Percentiles rank a stretch among this genome's conserved stretches.
Conservation (phyloP, 2,888 invertebrate genomes). For the Cotesia congregata region DNA sequence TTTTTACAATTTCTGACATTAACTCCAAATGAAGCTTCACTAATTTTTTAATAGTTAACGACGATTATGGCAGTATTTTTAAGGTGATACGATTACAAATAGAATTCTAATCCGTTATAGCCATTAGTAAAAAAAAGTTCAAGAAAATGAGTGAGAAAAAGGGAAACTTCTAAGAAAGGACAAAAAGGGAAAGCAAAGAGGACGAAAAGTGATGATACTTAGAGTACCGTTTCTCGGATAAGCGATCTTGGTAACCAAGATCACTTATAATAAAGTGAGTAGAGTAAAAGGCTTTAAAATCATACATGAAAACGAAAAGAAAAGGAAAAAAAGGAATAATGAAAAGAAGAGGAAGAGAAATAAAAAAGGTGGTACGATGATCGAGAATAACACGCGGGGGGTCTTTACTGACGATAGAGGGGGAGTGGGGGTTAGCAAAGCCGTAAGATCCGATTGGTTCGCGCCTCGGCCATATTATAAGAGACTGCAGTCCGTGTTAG, state of each 20-base stretch:
- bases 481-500: constrained; percentile 67
- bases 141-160: constrained; percentile 9
- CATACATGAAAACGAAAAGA: constrained; percentile 33
- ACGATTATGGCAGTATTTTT: no score
- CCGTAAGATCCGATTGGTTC: constrained; percentile 65
- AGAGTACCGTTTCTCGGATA: constrained; percentile 45
- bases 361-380: constrained; percentile 46
- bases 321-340: constrained; percentile 30
- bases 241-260: constrained; percentile 27
- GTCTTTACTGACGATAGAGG: constrained; percentile 51
- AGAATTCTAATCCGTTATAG: no score
- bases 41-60: no score
- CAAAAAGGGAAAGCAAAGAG: constrained; percentile 32
- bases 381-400: constrained; percentile 50
- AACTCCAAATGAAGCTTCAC: no score
- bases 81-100: no score
- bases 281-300: constrained; percentile 31
- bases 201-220: constrained; percentile 23
- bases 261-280: constrained; percentile 2
- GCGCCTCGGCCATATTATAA: constrained; percentile 69
- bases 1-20: no score
- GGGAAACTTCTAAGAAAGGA: constrained; percentile 13
- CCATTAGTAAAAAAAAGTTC: not conserved
- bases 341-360: constrained; percentile 42
- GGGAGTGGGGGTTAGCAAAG: constrained; percentile 56